Conservation (phyloP, 2,888 invertebrate genomes). For the Dichetophora obliterata region DNA sequence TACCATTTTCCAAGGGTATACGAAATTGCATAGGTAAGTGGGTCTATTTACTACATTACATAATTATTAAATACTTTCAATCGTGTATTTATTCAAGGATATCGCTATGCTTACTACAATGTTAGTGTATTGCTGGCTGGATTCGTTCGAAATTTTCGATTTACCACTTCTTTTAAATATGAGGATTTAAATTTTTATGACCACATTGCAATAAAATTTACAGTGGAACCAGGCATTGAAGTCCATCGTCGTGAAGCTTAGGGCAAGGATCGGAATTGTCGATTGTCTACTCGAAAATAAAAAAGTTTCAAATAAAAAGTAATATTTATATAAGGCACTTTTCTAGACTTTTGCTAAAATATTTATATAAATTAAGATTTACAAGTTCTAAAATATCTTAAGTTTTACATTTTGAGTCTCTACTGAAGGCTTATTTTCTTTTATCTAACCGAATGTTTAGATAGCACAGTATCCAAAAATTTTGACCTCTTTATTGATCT, state of each 20-base stretch:
- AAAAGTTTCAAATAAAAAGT: too few species aligned
- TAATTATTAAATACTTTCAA: neutral
- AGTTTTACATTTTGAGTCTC: too few species aligned
- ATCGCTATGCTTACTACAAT: slow-evolving; percentile 50
- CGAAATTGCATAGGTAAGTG: slow-evolving; percentile 56
- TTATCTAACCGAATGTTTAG: too few species aligned
- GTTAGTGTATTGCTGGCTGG: slow-evolving; percentile 47
- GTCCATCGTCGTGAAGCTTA: slow-evolving; percentile 39
- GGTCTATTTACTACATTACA: neutral
- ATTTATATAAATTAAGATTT: too few species aligned
- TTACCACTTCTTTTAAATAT: slow-evolving; percentile 45
- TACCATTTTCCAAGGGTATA: slow-evolving; percentile 58
- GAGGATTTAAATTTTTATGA: slow-evolving; percentile 44
- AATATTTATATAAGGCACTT: too few species aligned
- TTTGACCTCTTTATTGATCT: too few species aligned
- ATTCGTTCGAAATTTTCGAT: slow-evolving; percentile 47
- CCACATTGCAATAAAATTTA: slow-evolving; percentile 41
- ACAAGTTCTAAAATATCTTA: too few species aligned
- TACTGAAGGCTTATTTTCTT: too few species aligned
- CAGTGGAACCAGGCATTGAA: slow-evolving; percentile 44
- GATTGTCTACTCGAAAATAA: too few species aligned
- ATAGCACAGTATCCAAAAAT: too few species aligned
- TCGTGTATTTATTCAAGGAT: slow-evolving; percentile 47
- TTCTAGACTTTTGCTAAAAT: too few species aligned
- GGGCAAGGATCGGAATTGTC: too few species aligned